Percentiles rank a stretch among this genome's conserved stretches.
phyloP scores from a whole-genome alignment of 1,140 invertebrate species.

The Rhynchophorus ferrugineus region DNA sequence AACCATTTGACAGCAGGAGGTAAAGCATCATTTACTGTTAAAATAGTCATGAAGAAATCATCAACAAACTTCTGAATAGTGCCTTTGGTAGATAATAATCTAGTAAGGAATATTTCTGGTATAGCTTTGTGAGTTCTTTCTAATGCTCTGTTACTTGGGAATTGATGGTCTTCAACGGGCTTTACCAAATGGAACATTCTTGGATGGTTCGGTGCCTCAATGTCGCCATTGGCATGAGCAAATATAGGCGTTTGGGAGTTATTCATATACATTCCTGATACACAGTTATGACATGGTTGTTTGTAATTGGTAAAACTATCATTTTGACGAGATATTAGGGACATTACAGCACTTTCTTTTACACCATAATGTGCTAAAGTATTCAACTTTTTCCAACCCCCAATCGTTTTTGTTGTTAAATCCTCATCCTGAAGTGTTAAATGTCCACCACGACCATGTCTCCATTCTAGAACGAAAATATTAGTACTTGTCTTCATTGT shows the following conservation, averaged over 20 bases:
- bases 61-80: constrained; percentile 96
- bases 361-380: constrained; percentile 90
- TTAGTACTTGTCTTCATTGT: background rate
- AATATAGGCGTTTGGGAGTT: constrained; percentile 71
- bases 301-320: constrained; percentile 74
- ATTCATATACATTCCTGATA: constrained; percentile 62
- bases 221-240: constrained; percentile 59
- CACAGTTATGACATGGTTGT: constrained; percentile 73
- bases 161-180: constrained; percentile 67
- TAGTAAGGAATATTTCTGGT: constrained; percentile 90
- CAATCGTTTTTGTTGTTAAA: constrained; percentile 80
- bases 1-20: constrained; percentile 92
- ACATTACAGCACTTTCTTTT: constrained; percentile 91
- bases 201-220: constrained; percentile 61
- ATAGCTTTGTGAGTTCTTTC: constrained; percentile 86
- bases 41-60: constrained; percentile 84
- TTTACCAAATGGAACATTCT: constrained; percentile 79
- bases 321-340: constrained; percentile 79
- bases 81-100: constrained; percentile 87
- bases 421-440: constrained; percentile 90
- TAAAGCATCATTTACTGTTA: constrained; percentile 81
- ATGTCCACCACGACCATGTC: constrained; percentile 84
- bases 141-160: constrained; percentile 50
- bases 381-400: constrained; percentile 85
- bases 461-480: constrained; percentile 64